Base-by-base conservation (phyloP, 2,888 invertebrate genomes). In the Drosophila sordidula region DNA sequence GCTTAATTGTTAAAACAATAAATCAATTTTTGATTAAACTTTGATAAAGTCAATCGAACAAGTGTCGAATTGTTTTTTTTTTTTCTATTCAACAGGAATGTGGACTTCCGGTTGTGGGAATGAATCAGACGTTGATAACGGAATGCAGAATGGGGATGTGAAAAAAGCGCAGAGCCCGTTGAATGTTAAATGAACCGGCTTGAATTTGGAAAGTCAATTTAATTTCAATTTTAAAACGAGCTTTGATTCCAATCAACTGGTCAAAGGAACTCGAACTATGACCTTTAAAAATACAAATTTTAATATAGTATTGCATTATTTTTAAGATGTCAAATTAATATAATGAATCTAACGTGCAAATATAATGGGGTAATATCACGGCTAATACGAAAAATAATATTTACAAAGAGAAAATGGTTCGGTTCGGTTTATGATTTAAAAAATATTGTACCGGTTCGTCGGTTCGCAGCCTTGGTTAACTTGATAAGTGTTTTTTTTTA, bases 1-100 rank as follows among this genome's bases (percentile, higher is more conserved):
- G 38, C 29, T 39, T 22, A 56, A 66, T 75, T 42, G 51, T 62
- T 42, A 34, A 69, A 65, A 61, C 63, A 67, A 62, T 85, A 64
- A 57, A 63, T 70, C 44, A 58, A 65, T 52, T 67, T 45, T 57
- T 39, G 49, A 74, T 67, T 58, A 6, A 26, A 34, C 49, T 47
- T 29, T 29, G 55, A 76, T 71, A 44, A 56, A 38, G 12, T 29
- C 36, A 62, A 70, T 18, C 16, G 36, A 54, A 45, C 29, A 56
- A 39, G 46, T 22, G 5, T 51, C 3, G 3, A 3, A 29, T 29
- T 26, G 6, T 34, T 39, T 11, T 2, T n/a, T 50, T 6, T 32
- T 12, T 16, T 4, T 9, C 41, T 16, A 14, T 42, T 14, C 41
- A 46, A 26, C 9, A 62, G 44, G 18, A 25, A 45, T 59, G 11